Percentiles rank a stretch among this genome's conserved stretches.
phyloP scores from a whole-genome alignment of 1,140 invertebrate species.

The Drosophila trapezifrons region DNA sequence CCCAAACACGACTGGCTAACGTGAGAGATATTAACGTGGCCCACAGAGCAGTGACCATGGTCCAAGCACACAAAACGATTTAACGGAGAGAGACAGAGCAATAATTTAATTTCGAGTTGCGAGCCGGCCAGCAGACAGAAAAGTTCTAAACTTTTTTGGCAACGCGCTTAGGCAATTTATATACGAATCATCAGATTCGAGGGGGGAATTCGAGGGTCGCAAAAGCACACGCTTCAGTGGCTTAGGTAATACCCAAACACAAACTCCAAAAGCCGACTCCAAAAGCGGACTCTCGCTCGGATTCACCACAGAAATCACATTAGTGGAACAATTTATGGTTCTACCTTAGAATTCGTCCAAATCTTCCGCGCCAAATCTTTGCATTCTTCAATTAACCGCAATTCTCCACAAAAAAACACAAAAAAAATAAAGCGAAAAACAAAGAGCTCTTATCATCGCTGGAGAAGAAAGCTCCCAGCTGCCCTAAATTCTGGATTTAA shows the following conservation, averaged over 20 bases:
- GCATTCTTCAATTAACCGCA: conserved; percentile 70
- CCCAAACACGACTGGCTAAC: not conserved
- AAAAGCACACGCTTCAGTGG: conserved; percentile 60
- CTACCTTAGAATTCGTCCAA: conserved; percentile 48
- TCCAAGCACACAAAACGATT: conserved; percentile 6
- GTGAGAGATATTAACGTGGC: conserved; percentile 53
- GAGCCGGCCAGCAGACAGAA: conserved; percentile 45
- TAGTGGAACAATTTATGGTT: conserved; percentile 67
- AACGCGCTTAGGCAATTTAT: conserved; percentile 63
- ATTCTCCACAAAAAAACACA: conserved; percentile 36
- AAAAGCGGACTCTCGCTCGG: conserved; percentile 14
- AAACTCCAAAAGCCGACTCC: not conserved
- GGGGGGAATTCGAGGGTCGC: conserved; percentile 5
- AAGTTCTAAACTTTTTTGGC: conserved; percentile 74
- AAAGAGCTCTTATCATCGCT: conserved; percentile 54
- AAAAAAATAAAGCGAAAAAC: not conserved
- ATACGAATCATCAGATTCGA: conserved; percentile 25
- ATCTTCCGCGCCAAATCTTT: conserved; percentile 63
- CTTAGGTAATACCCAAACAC: conserved; percentile 39
- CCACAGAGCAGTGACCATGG: conserved; percentile 52
- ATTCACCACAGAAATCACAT: conserved; percentile 75
- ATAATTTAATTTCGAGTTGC: conserved; percentile 33
- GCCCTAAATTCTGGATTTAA: conserved; percentile 49
- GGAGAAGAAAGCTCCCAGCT: conserved; percentile 28
- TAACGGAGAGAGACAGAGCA: conserved; percentile 2